Conservation (phyloP, 2,113 vertebrate species). For the Pipra filicauda region DNA sequence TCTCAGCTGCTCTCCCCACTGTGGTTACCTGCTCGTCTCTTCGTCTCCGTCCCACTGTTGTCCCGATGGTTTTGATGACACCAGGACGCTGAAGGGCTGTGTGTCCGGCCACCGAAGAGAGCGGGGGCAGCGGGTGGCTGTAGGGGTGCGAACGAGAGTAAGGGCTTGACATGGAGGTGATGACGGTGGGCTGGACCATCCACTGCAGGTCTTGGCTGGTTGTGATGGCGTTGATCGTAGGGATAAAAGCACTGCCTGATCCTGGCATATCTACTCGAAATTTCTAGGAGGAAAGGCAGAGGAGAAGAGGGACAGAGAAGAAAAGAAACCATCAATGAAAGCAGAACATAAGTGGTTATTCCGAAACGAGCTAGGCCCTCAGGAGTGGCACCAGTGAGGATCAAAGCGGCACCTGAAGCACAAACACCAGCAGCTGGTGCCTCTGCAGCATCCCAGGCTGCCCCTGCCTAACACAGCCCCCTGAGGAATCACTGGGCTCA, state of each 20-base stretch:
- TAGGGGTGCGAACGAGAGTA: constrained; percentile 93
- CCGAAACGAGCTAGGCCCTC: neutral
- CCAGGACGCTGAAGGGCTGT: constrained; percentile 89
- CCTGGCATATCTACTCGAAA: constrained; percentile 98
- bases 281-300: constrained; percentile 79
- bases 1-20: neutral
- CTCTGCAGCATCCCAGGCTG: neutral
- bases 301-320: neutral
- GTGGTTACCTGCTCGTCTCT: constrained; percentile 91
- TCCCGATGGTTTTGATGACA: constrained; percentile 96
- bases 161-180: constrained; percentile 98
- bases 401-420: neutral
- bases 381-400: neutral
- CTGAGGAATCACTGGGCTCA: neutral
- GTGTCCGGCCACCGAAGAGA: constrained; percentile 85
- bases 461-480: neutral
- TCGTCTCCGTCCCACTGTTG: constrained; percentile 88
- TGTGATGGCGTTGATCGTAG: constrained; percentile 98
- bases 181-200: constrained; percentile 99
- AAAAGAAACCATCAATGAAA: neutral
- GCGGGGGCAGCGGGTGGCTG: constrained; percentile 84
- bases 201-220: constrained; percentile 99
- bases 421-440: neutral
- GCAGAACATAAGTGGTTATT: neutral
- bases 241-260: constrained; percentile 97